These are phyloP conservation scores for Pterocles gutturalis DNA, from an alignment of 2,113 vertebrate genomes.

Conservation along the genomic window DNA sequence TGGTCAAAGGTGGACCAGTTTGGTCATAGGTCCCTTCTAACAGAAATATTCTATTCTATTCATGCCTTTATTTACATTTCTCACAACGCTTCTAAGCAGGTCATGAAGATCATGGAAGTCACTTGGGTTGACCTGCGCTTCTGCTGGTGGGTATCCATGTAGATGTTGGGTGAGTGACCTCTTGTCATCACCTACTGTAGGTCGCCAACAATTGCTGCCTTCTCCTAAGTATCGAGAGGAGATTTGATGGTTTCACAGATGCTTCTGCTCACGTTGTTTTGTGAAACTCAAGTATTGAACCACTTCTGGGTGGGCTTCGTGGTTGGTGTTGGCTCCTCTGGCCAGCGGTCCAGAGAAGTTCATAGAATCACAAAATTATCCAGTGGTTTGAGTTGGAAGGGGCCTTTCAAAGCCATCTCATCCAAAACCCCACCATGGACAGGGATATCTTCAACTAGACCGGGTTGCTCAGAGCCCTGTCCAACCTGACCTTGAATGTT, in stretches of 20 bases:
- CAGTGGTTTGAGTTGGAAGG: background rate
- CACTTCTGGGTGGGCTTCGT: background rate
- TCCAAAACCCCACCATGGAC: background rate
- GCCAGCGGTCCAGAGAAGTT: background rate
- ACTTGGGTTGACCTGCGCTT: background rate
- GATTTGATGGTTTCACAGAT: background rate
- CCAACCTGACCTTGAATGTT: too few species aligned
- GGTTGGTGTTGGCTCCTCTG: background rate
- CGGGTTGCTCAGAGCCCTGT: too few species aligned
- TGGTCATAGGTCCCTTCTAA: background rate
- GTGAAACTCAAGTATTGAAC: background rate
- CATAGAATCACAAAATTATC: background rate
- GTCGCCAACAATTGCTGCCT: background rate
- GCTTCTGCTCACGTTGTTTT: background rate
- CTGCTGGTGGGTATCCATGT: background rate
- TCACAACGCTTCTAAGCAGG: background rate
- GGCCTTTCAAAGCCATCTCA: background rate
- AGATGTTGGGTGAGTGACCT: background rate
- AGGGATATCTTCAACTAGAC: rapidly evolving
- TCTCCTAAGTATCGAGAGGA: background rate
- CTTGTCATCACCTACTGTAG: background rate
- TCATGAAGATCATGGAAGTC: background rate
- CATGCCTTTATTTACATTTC: too few species aligned
- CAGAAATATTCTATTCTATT: background rate
- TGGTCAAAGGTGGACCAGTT: background rate